Evolutionary conservation across 2,888 invertebrate genomes (phyloP), one percentile per base, ranked within the genome.

Genomic region (Cremastobaeus sp.): DNA sequence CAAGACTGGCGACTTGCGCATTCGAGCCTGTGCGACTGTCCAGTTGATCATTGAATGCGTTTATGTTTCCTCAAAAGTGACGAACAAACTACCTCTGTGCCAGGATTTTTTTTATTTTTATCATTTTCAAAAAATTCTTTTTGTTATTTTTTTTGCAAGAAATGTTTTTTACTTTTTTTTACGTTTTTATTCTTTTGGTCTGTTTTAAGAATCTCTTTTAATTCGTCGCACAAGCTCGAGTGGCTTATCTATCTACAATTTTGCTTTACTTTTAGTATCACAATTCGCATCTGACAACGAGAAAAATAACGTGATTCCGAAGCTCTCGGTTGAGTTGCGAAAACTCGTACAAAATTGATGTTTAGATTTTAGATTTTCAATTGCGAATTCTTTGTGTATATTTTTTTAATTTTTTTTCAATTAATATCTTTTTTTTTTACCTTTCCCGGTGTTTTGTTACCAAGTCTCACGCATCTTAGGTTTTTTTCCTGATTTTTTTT

Each of bases 21-120:
- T 37, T 59, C 60, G 48, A 60, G 48, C 60, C 28, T 60, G 60
- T 48, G 60, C 48, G 48, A 60, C 37, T 39, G 60, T 60, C 60
- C 48, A 57, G n/a, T 32, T 21, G 8, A 15, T 45, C 30, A 11
- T 18, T 47, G 9, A 1, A 17, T 28, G 9, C 14, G n/a, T 28
- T 8, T 34, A 34, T 18, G 8, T 20, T 57, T 12, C 18, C 12
- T 39, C 8, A 11, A 45, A 34, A 20, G 34, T 17, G 32, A 57
- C 28, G 17, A 59, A 59, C 47, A 59, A 59, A n/a, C 9, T 45
- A 48, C 25, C 60, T 60, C 60, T 60, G 60, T 60, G 48, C 60
- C 60, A 8, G 12, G 28, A 21, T 48, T 48, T 59, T 47, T 47
- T 21, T 59, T 25, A 32, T 9, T 39, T 28, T 39, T 39, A 17